A percentile compares a stretch with the other conserved stretches of the same genome.
Evolutionary conservation across 2,888 invertebrate species (phyloP).

Genomic region (Dione vanillae): DNA sequence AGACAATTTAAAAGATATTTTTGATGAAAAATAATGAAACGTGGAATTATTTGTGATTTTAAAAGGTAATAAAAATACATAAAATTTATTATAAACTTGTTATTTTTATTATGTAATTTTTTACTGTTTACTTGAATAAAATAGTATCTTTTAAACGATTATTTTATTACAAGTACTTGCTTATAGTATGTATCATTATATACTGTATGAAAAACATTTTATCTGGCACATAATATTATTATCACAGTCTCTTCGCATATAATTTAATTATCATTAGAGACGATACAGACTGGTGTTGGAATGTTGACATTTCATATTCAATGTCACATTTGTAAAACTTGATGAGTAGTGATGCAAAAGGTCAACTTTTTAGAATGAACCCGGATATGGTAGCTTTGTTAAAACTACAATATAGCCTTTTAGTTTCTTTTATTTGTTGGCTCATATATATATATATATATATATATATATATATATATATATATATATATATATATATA

Average conservation of each 20-base stretch:
- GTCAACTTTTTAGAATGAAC: conserved; percentile 34
- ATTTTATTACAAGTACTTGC: no score
- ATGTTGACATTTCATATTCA: conserved; percentile 75
- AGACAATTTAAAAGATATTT: neutral
- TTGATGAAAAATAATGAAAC: no score
- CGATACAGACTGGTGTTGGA: conserved; percentile 50
- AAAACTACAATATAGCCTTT: neutral
- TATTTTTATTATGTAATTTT: no score
- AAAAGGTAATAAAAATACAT: no score
- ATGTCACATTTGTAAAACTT: conserved; percentile 52
- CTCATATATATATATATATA: no score
- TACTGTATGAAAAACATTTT: neutral
- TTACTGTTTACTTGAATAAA: no score
- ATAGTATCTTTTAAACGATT: no score
- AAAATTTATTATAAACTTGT: no score
- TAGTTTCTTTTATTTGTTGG: neutral
- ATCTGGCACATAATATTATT: neutral
- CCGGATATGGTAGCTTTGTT: conserved; percentile 35
- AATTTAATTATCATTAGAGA: neutral
- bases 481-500: no score
- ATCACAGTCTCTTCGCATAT: neutral
- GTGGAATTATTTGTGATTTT: no score
- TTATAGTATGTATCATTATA: no score
- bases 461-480: no score
- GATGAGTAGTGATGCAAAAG: conserved; percentile 28